Evolutionary conservation across 2,113 vertebrate genomes (phyloP).

Genomic region (Tychaedon coryphoeus): DNA sequence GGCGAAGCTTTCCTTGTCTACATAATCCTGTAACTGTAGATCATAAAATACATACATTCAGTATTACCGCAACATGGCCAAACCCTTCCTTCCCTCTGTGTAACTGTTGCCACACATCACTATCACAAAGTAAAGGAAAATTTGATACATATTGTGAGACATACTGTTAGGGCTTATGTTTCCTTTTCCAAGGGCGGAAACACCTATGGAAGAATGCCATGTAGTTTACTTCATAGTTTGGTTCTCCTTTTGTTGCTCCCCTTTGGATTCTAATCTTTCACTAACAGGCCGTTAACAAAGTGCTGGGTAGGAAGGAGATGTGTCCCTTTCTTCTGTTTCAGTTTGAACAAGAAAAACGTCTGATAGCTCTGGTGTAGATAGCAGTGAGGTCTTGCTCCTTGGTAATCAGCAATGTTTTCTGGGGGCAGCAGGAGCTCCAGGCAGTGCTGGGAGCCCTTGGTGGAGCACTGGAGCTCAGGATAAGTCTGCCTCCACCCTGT

Average conservation of each 20-base stretch:
- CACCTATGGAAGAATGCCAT: background rate
- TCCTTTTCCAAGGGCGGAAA: background rate
- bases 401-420: background rate
- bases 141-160: background rate
- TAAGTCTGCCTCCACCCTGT: background rate
- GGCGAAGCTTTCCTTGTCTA: background rate
- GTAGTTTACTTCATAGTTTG: background rate
- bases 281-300: background rate
- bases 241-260: background rate
- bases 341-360: background rate
- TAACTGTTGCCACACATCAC: background rate
- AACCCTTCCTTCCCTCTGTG: background rate
- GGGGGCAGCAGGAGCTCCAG: background rate
- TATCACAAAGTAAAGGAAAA: constrained; percentile 6
- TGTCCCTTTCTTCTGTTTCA: background rate
- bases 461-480: background rate
- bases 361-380: background rate
- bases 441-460: background rate
- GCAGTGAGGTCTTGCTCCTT: background rate
- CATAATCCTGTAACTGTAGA: background rate
- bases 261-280: background rate
- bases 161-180: background rate
- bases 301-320: background rate
- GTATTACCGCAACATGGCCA: background rate
- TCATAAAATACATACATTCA: background rate